Base-by-base conservation (phyloP, 2,113 vertebrate species). In the Hypocryptadius cinnamomeus region DNA sequence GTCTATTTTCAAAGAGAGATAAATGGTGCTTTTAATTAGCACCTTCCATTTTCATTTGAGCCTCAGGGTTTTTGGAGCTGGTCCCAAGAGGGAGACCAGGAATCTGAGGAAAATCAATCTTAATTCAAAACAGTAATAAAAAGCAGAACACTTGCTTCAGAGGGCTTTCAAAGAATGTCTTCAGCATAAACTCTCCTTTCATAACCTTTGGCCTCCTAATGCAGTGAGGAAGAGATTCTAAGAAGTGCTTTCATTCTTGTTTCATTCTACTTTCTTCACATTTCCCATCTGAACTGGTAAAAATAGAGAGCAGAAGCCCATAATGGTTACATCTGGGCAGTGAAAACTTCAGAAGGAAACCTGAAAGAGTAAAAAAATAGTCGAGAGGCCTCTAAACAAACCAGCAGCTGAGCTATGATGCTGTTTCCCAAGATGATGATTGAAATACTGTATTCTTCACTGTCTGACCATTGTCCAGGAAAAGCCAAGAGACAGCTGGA, bases 21-120 rank as follows among this genome's bases (percentile, higher is more conserved):
- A 96, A 96, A 94, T 74, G 45, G 90, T 85, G 94, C 96, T 97
- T 96, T 96, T 97, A 96, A 97, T 96, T 96, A 97, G 97, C 94
- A 96, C 94, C 96, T 97, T 96, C 95, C 92, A 91, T 95, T 97
- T 97, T 96, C 94, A 95, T 96, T 94, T 97, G 92, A 96, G 96
- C 89, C 93, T 82, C 57, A 17, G 90, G 93, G 89, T 92, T 94
- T 96, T 95, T 90, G 90, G 96, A 94, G 90, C 56, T 73, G 35
- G 82, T 92, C 93, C 84, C 89, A 79, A 60, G 92, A 76, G 95
- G 48, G 28, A 92, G 53, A 90, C 60, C 35, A 81, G 65, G 88
- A 97, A 96, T 96, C 91, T 92, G 80, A 79, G 84, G 85, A 96
- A 97, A 97, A 98, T 98, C 97, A 96, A 97, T 98, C 96, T 97